These are phyloP conservation scores for Coendou prehensilis DNA, from an alignment of 2,797 vertebrate genomes.

Conservation along the genomic window DNA sequence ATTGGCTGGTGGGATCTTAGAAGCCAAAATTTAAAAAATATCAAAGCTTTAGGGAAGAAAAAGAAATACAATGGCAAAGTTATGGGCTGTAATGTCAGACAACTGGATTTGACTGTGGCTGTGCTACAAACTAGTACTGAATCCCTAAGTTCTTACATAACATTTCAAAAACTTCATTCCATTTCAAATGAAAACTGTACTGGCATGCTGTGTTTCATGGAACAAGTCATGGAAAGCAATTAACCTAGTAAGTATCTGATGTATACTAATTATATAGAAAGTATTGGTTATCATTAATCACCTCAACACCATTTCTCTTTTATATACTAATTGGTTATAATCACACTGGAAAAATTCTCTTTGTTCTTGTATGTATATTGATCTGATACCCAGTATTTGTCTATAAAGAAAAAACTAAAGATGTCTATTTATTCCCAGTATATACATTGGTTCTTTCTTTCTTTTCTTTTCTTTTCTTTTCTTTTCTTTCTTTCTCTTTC, in stretches of 20 bases:
- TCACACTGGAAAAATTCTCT: not conserved
- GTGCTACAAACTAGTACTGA: not conserved
- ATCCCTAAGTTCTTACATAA: not conserved
- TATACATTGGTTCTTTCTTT: not conserved
- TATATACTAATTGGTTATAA: not conserved
- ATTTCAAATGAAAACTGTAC: not conserved
- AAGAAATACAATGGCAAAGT: not conserved
- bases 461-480: not conserved
- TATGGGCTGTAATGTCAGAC: not conserved
- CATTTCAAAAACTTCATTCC: not conserved
- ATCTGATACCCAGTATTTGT: not conserved
- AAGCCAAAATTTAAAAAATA: not conserved
- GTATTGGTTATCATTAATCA: not conserved
- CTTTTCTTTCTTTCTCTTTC: not conserved
- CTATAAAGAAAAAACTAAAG: not conserved
- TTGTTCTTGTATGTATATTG: not conserved
- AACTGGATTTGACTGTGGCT: not conserved
- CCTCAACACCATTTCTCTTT: not conserved
- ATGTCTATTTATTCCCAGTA: not conserved
- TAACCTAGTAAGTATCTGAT: not conserved
- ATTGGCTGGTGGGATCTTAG: not conserved
- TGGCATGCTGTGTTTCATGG: not conserved
- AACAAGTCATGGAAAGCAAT: not conserved
- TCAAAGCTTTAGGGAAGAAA: not conserved
- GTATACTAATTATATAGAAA: not conserved